phyloP scores from a whole-genome alignment of 2,797 vertebrate species.

The Rhynchotus rufescens region DNA sequence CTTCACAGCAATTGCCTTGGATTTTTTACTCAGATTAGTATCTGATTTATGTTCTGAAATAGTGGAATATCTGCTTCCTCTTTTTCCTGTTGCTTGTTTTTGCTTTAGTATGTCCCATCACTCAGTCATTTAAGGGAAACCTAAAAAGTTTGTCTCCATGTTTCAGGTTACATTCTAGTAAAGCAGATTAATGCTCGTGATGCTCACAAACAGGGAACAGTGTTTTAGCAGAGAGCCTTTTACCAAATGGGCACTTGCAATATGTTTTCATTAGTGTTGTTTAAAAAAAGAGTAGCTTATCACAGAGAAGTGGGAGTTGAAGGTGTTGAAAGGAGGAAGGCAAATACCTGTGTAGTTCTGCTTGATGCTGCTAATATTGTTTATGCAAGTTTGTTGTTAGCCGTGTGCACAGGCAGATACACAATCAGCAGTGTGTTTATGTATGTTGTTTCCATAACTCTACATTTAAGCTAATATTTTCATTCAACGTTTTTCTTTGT shows the following conservation, averaged over 20 bases:
- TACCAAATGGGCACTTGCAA: neutral
- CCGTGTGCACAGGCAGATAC: neutral
- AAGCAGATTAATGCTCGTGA: neutral
- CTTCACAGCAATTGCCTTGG: neutral
- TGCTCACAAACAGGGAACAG: neutral
- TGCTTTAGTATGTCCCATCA: neutral
- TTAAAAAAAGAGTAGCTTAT: neutral
- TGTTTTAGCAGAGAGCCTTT: constrained; percentile 2
- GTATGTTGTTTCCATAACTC: neutral
- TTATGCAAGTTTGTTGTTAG: neutral
- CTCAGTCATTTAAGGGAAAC: neutral
- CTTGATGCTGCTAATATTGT: neutral
- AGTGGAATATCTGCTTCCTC: neutral
- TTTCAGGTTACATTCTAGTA: neutral
- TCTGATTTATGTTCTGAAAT: neutral
- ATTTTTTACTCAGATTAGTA: neutral
- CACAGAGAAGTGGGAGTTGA: neutral
- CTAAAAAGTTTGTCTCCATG: neutral
- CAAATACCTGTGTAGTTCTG: neutral
- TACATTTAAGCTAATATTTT: neutral
- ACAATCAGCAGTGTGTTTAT: neutral
- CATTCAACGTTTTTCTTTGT: neutral
- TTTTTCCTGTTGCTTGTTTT: neutral
- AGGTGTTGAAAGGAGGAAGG: neutral
- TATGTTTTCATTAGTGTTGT: neutral